phyloP scores from a whole-genome alignment of 2,888 invertebrate species.

The Xanthorhoe spadicearia region DNA sequence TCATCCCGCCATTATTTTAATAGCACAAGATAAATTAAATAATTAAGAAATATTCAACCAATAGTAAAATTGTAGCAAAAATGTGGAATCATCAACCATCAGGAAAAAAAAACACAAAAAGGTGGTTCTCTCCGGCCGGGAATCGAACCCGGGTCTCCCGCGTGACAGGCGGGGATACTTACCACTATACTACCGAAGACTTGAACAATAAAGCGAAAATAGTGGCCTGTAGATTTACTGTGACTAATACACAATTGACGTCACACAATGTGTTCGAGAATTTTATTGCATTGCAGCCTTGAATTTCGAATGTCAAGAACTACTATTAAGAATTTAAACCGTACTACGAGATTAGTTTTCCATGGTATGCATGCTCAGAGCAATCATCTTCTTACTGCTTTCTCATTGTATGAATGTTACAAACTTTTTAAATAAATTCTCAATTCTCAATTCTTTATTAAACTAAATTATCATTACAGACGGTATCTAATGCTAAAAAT shows the following conservation, averaged over 20 bases:
- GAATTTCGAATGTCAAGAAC: not conserved
- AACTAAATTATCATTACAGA: too few species aligned
- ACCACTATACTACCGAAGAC: slow-evolving; percentile 85
- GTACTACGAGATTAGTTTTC: too few species aligned
- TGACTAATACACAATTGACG: not conserved
- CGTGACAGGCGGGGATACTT: slow-evolving; percentile 86
- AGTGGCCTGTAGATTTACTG: not conserved
- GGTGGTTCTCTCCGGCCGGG: slow-evolving; percentile 76
- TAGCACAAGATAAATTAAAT: too few species aligned
- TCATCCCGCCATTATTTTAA: too few species aligned
- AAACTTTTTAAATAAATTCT: too few species aligned
- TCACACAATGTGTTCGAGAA: not conserved
- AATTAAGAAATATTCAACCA: too few species aligned
- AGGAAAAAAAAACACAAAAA: slow-evolving; percentile 21
- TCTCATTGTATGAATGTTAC: too few species aligned
- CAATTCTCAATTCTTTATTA: too few species aligned
- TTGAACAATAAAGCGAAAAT: slow-evolving; percentile 23
- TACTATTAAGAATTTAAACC: too few species aligned
- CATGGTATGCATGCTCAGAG: too few species aligned
- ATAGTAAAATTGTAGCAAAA: not conserved
- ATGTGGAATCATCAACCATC: not conserved
- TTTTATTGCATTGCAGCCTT: not conserved
- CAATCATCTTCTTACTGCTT: too few species aligned
- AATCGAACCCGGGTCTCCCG: slow-evolving; percentile 86
- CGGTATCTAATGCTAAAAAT: too few species aligned